Evolutionary conservation across 1,140 invertebrate species (phyloP).

Genomic region (Drosophila athabasca): DNA sequence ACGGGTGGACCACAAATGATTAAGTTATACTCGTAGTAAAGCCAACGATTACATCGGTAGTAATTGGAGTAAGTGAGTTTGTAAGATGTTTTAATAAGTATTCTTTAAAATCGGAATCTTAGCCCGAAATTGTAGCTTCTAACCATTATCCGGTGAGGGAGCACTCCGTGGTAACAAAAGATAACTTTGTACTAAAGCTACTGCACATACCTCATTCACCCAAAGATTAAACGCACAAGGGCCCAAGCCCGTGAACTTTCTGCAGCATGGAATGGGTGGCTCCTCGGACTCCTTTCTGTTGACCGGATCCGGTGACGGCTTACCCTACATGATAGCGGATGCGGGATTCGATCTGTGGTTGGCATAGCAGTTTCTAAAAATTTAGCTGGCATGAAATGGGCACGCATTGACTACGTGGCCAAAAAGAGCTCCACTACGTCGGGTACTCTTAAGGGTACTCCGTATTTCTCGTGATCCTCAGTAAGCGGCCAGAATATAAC

Average conservation of each 20-base stretch:
- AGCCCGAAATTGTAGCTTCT: no score
- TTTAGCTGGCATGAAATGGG: conserved; percentile 89
- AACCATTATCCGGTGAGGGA: no score
- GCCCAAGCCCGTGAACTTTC: conserved; percentile 83
- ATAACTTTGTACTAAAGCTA: no score
- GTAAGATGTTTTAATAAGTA: no score
- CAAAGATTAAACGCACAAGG: not conserved
- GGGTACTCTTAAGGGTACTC: conserved; percentile 85
- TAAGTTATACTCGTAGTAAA: no score
- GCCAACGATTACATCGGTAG: no score
- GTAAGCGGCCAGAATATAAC: conserved; percentile 88
- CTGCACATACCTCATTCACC: no score
- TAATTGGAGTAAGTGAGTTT: no score
- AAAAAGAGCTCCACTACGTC: conserved; percentile 84
- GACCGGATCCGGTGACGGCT: conserved; percentile 82
- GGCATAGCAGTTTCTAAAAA: conserved; percentile 69
- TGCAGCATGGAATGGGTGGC: conserved; percentile 87
- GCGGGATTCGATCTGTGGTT: conserved; percentile 89
- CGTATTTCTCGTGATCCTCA: conserved; percentile 85
- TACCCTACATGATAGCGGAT: conserved; percentile 87
- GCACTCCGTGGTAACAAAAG: no score
- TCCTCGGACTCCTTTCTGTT: conserved; percentile 85
- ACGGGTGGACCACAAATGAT: conserved; percentile 10
- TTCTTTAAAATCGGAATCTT: no score
- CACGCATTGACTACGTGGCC: conserved; percentile 85